Evolutionary conservation across 2,113 vertebrate species (phyloP), one percentile per base, ranked within the genome.

Genomic region (Vireo altiloquus): DNA sequence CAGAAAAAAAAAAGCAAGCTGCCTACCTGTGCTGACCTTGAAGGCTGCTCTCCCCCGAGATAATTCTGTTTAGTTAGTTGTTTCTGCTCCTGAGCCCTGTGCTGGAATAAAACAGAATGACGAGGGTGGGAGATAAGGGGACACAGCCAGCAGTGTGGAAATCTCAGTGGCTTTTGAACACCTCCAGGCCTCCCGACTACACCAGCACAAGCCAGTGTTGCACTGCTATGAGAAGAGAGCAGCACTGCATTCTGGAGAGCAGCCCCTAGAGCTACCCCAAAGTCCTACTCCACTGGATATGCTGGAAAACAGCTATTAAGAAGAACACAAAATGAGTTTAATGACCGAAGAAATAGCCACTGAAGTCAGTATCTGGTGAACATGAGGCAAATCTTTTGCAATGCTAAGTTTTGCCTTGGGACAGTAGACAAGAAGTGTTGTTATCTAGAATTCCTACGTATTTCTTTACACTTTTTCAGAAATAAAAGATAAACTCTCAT

Each of bases 181-280:
- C 7, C 16, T 78, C 9, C 46, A 63, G 47, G 7, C 4, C 9
- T 24, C 13, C 27, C 5, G 1, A 11, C 14, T 28, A 20, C 10
- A 30, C 14, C 22, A 87, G 69, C 33, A 59, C 7, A 35, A 65
- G 11, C 16, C 35, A 49, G n/a, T 13, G 37, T 23, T 78, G 37
- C 0, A 0, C 30, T 78, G 47, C 50, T 59, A 2, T 31, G 24
- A 56, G 65, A 52, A 65, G 52, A 75, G 9, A 56, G 28, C 25
- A 82, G 15, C 37, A 25, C 2, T 10, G 8, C 11, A 10, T 57
- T 39, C 82, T 79, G 53, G 23, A 80, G 3, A 60, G 15, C 53
- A 85, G 54, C 27, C 27, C 21, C 6, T 31, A 37, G 40, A 57
- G 5, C 2, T 75, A 21, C 7, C 60, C 60, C 27, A 10, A 21